A percentile compares a stretch with the other conserved stretches of the same genome.
These are phyloP conservation scores for Drosophila watanabei DNA, from an alignment of 1,140 invertebrate species.

Conservation along the genomic window DNA sequence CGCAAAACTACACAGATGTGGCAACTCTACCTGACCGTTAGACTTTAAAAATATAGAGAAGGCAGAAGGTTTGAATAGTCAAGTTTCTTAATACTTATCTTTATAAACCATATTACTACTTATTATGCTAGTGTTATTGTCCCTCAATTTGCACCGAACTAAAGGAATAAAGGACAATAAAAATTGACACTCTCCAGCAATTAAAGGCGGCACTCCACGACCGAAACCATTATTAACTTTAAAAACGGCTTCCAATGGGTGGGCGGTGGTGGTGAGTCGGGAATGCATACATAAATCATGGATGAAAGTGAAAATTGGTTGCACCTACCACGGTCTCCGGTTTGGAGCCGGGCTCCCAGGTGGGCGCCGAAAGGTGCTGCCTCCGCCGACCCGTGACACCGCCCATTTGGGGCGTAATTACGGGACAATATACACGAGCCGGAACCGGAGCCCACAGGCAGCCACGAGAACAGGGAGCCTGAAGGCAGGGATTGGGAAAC, in stretches of 20 bases:
- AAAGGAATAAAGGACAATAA: neutral
- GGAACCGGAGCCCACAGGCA: conserved; percentile 12
- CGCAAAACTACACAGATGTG: neutral
- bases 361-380: conserved; percentile 38
- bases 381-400: conserved; percentile 19
- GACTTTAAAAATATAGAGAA: neutral
- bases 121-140: no score
- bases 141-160: neutral
- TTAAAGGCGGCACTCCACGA: conserved; percentile 4
- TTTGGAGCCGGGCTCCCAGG: conserved; percentile 30
- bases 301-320: conserved; percentile 60
- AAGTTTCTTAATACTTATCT: no score
- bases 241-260: conserved; percentile 33
- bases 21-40: neutral
- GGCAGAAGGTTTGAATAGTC: neutral
- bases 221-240: conserved; percentile 41
- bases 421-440: conserved; percentile 53
- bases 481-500: conserved; percentile 4
- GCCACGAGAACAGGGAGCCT: conserved; percentile 1
- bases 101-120: no score
- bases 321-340: conserved; percentile 28
- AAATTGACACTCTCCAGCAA: conserved; percentile 10
- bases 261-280: conserved; percentile 2
- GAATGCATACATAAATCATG: conserved; percentile 60
- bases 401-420: conserved; percentile 53